Evolutionary conservation across 1,140 invertebrate genomes (phyloP), one percentile per base, ranked within the genome.

Genomic region (Pentalonia nigronervosa): DNA sequence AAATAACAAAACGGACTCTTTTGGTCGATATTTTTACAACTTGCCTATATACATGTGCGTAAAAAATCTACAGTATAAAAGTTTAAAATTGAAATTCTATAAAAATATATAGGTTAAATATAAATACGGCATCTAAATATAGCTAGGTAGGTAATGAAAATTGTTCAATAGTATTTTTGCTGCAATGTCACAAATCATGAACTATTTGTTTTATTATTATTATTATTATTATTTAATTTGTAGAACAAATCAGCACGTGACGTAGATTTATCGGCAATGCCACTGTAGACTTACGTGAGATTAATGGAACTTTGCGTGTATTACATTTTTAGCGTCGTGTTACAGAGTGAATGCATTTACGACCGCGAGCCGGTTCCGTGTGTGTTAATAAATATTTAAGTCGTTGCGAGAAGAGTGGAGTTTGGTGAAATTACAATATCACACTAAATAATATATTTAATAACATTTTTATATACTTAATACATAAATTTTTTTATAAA

Each of bases 201-300:
- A 60, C 60, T 67, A 67, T 67, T n/a, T 67, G 11, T 30, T 30
- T 56, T 23, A 8, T 56, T 23, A 25, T 25, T 25, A 30, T 60
- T 67, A 67, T 67, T 67, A 67, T 67, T 67, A 67, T 67, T 67
- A 67, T 67, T 67, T 67, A 30, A 67, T 67, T 67, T 67, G 60
- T 67, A 67, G 60, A 67, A 67, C 60, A 67, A 67, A 67, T 67
- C 60, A 67, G 60, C 30, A 11, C 1, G 30, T 67, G 60, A 14
- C 60, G 60, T 67, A 67, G 60, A 67, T 67, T 67, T 67, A 67
- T 67, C 30, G 60, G 30, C 60, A 67, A 67, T 67, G 30, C 60
- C 60, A 14, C 30, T 3, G 60, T 67, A 67, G 60, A 67, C 60
- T 67, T 67, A 67, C 56, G 30, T 11, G 60, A 67, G 60, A 67